Base-by-base conservation (phyloP, 2,888 invertebrate genomes). In the Siphonodentalium dalli region DNA sequence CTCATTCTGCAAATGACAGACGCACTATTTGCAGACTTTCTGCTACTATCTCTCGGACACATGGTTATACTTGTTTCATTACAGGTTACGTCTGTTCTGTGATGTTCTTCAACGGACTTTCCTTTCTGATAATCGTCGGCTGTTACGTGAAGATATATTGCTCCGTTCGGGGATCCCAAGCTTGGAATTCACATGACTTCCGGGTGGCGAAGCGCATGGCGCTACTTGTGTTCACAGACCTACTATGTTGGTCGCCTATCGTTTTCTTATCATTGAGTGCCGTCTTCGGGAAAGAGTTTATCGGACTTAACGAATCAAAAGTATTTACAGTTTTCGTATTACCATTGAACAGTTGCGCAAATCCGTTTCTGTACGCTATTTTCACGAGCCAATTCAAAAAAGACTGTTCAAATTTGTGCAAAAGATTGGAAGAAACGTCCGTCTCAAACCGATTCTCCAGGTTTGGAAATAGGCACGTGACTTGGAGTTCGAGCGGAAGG, bases 71-170 rank as follows among this genome's bases (percentile, higher is more conserved):
- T 46, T 28, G 11, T 27, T n/a, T 31, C 11, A 49, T 66, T 66
- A 18, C 71, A 78, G 78, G 66, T 9, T 79, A 77, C 61, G 78
- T 79, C 31, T 75, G 74, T 49, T 77, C 74, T 61, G 74, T 79
- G 53, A 74, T 79, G 75, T 58, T 76, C 24, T 70, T 77, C 61
- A 78, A 78, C 58, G 73, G 71, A 29, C 51, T 93, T 21, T 95
- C 96, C 2, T 98, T 98, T 83, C 85, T 93, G 28, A 93, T 95
- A 54, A 87, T 98, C 47, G 93, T 96, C 88, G 92, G 93, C 48
- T 96, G 96, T 82, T 97, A 97, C 81, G 85, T 94, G 56, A 94
- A 94, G 83, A 96, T 97, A 93, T 97, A 96, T 84, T 93, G 95
- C 84, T 93, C 94, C 49, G 95, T 97, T 66, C 87, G 95, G n/a